These are phyloP conservation scores for Marcusenius ussheri DNA, from an alignment of 2,113 vertebrate species.

Conservation along the genomic window DNA sequence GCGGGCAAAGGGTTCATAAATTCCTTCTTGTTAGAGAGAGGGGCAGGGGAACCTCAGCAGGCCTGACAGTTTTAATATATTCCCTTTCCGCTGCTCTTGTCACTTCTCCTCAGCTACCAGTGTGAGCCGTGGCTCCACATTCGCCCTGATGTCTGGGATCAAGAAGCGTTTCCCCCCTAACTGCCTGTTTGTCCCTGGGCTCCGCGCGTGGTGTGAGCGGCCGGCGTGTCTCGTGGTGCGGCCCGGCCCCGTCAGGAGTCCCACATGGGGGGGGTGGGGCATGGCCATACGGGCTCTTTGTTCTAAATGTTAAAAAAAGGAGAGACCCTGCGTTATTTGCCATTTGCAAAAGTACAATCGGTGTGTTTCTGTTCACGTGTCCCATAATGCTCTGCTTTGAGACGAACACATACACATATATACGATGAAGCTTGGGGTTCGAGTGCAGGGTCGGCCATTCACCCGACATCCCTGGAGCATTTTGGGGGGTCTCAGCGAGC, in stretches of 20 bases:
- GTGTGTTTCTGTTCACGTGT: background rate
- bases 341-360: background rate
- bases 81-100: slow-evolving; percentile 35
- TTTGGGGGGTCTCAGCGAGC: background rate
- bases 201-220: background rate
- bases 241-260: slow-evolving; percentile 11
- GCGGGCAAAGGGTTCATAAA: slow-evolving; percentile 52
- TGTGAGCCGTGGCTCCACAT: slow-evolving; percentile 46
- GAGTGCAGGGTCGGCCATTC: background rate
- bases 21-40: slow-evolving; percentile 35
- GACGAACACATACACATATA: background rate
- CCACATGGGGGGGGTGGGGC: background rate
- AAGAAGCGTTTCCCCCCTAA: slow-evolving; percentile 55
- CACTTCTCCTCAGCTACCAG: slow-evolving; percentile 27
- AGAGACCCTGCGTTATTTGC: background rate
- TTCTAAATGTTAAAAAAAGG: background rate
- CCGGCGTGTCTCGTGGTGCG: slow-evolving; percentile 25
- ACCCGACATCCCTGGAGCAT: background rate
- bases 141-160: slow-evolving; percentile 65
- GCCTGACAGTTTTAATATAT: slow-evolving; percentile 39
- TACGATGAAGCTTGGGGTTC: background rate
- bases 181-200: slow-evolving; percentile 24
- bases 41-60: slow-evolving; percentile 33
- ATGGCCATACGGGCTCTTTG: background rate
- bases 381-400: background rate